Evolutionary conservation across 2,888 invertebrate genomes (phyloP).

Genomic region (Coelopa pilipes): DNA sequence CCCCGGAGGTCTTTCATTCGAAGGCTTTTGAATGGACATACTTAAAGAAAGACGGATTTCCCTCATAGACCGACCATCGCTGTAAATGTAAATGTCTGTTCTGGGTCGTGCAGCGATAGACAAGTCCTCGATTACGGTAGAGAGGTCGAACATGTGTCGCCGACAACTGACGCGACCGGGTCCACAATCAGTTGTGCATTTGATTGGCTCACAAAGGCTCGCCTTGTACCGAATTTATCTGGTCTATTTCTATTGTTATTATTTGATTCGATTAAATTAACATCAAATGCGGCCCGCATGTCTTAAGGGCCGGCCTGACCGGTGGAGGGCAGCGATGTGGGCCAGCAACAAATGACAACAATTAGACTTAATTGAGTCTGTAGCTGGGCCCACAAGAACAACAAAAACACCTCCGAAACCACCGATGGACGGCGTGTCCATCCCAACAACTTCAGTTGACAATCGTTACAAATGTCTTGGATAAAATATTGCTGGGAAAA

Average conservation of each 20-base stretch:
- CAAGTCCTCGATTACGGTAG: not conserved
- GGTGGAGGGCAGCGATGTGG: not conserved
- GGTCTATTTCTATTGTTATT: not conserved
- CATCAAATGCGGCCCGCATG: slow-evolving; percentile 12
- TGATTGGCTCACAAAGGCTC: not conserved
- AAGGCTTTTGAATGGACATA: not conserved
- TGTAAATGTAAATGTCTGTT: not conserved
- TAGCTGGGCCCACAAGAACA: not conserved
- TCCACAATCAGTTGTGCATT: not conserved
- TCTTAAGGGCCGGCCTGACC: not conserved
- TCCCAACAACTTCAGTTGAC: not conserved
- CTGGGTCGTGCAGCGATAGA: too few species aligned
- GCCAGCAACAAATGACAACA: slow-evolving; percentile 21
- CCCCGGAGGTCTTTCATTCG: too few species aligned
- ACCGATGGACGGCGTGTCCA: too few species aligned
- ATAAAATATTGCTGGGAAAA: not conserved
- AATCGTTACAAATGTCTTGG: slow-evolving; percentile 11
- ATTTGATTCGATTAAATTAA: slow-evolving; percentile 14
- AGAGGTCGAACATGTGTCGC: too few species aligned
- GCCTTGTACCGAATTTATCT: not conserved
- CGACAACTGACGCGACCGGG: not conserved
- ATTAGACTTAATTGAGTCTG: slow-evolving; percentile 14
- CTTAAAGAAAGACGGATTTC: not conserved
- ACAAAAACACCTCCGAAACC: not conserved
- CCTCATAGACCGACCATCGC: not conserved